Conservation (phyloP, 2,797 vertebrate genomes). For the Brachyalestes nurse region DNA sequence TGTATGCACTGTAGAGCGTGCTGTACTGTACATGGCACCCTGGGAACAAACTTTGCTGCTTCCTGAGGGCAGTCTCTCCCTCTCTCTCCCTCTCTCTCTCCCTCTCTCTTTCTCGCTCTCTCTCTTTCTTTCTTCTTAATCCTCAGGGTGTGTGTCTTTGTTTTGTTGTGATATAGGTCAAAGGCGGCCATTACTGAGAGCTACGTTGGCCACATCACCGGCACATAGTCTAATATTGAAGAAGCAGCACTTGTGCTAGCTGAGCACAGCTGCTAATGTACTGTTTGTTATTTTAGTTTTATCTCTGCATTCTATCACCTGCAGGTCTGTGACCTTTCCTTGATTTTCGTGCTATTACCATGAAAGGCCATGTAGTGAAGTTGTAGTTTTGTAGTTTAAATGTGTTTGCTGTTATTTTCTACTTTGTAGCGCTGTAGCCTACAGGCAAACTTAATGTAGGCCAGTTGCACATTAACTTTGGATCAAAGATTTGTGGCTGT, state of each 20-base stretch:
- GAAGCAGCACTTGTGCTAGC: neutral
- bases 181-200: slow-evolving; percentile 52
- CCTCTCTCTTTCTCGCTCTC: neutral
- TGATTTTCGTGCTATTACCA: too few relatives aligned
- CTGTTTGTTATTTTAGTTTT: neutral
- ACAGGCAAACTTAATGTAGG: too few relatives aligned
- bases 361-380: too few relatives aligned
- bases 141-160: slow-evolving; percentile 30
- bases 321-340: too few relatives aligned
- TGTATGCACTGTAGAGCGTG: slow-evolving; percentile 47
- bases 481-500: too few relatives aligned
- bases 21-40: slow-evolving; percentile 42
- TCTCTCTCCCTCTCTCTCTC: neutral
- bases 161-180: slow-evolving; percentile 61
- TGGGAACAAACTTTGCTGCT: slow-evolving; percentile 43
- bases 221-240: slow-evolving; percentile 3
- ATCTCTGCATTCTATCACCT: too few relatives aligned
- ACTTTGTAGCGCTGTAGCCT: too few relatives aligned
- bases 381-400: too few relatives aligned
- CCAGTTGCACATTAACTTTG: too few relatives aligned
- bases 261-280: neutral
- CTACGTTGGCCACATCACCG: neutral
- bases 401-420: too few relatives aligned
- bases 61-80: slow-evolving; percentile 12
- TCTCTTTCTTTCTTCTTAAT: slow-evolving; percentile 9